Percentiles rank a stretch among this genome's conserved stretches.
These are phyloP conservation scores for Choristoneura fumiferana DNA, from an alignment of 1,140 invertebrate genomes.

Conservation along the genomic window DNA sequence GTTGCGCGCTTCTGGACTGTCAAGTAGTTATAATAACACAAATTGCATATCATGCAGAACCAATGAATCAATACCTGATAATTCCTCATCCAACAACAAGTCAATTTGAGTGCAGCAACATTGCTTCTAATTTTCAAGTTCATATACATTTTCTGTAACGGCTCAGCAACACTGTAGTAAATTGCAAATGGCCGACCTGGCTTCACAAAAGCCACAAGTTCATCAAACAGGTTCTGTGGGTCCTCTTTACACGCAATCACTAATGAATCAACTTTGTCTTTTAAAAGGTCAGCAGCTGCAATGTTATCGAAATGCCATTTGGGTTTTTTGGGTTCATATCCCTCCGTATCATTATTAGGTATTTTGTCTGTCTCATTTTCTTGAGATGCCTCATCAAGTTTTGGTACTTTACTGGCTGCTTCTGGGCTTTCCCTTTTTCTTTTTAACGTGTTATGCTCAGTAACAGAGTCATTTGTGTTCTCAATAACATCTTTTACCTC, in stretches of 20 bases:
- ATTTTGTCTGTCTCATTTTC: slow-evolving; percentile 21
- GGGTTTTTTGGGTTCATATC: slow-evolving; percentile 74
- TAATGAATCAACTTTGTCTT: slow-evolving; percentile 86
- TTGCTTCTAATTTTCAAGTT: slow-evolving; percentile 84
- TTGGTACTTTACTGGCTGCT: slow-evolving; percentile 44
- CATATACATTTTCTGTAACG: slow-evolving; percentile 89
- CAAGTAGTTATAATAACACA: no score
- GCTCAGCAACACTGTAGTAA: slow-evolving; percentile 88
- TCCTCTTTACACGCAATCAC: slow-evolving; percentile 91
- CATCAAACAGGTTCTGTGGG: slow-evolving; percentile 87
- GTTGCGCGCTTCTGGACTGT: no score
- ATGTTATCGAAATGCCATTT: slow-evolving; percentile 84
- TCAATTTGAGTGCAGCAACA: slow-evolving; percentile 87
- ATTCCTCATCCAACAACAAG: slow-evolving; percentile 91
- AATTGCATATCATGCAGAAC: no score
- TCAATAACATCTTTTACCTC: slow-evolving; percentile 21
- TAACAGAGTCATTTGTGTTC: slow-evolving; percentile 30
- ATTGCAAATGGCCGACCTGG: slow-evolving; percentile 91
- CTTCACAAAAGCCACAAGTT: slow-evolving; percentile 86
- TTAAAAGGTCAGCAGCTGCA: slow-evolving; percentile 78
- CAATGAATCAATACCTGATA: slow-evolving; percentile 92
- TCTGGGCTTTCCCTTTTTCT: slow-evolving; percentile 50
- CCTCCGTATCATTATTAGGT: slow-evolving; percentile 23
- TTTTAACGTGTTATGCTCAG: slow-evolving; percentile 47
- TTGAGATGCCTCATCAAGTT: slow-evolving; percentile 30